Percentiles rank a stretch among this genome's conserved stretches.
Evolutionary conservation across 2,888 invertebrate genomes (phyloP).

Genomic region (Sesia apiformis): DNA sequence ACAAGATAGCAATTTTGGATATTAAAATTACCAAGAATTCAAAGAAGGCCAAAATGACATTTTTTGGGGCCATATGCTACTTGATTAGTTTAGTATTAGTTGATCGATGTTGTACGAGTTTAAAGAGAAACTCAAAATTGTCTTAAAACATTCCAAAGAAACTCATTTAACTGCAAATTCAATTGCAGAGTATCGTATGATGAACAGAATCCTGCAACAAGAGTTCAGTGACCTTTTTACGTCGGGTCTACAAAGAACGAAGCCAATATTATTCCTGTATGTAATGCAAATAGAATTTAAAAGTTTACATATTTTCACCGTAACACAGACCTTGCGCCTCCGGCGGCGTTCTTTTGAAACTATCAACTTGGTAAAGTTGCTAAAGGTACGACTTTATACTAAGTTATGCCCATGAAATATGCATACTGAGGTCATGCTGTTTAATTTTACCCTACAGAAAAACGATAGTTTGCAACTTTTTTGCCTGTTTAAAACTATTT

Average conservation of each 20-base stretch:
- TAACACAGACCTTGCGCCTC: slow-evolving; percentile 53
- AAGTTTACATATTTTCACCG: slow-evolving; percentile 67
- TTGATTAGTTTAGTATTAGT: no score
- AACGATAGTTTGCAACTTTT: no score
- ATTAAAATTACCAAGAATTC: no score
- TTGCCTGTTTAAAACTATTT: no score
- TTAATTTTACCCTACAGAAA: no score
- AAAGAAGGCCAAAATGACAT: no score
- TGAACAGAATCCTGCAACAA: background rate
- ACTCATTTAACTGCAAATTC: slow-evolving; percentile 6
- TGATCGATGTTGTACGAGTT: background rate
- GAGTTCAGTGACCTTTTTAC: background rate
- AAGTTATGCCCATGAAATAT: no score
- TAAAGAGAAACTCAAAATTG: background rate
- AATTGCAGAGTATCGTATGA: slow-evolving; percentile 2
- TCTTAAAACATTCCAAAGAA: background rate
- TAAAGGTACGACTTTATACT: background rate
- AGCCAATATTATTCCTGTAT: slow-evolving; percentile 65
- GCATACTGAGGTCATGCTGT: no score
- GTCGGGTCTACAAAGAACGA: slow-evolving; percentile 34
- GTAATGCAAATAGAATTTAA: slow-evolving; percentile 72
- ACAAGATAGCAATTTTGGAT: no score
- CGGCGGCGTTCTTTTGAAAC: slow-evolving; percentile 20
- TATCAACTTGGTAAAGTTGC: background rate
- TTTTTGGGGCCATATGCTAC: no score